These are phyloP conservation scores for Metacarcinus magister DNA, from an alignment of 2,888 invertebrate species.

Conservation along the genomic window DNA sequence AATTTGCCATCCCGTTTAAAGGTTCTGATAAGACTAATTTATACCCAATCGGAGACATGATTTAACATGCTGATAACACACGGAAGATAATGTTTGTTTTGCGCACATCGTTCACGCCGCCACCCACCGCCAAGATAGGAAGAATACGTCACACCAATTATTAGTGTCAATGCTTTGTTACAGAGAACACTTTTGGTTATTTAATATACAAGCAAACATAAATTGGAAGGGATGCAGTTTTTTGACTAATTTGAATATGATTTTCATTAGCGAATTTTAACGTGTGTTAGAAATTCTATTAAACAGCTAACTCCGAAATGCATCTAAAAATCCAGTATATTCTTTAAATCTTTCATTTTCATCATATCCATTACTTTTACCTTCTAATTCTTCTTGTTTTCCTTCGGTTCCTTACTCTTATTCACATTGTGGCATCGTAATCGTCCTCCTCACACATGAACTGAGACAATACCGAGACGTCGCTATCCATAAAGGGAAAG, in stretches of 20 bases:
- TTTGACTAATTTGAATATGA: no score
- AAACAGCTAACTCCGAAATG: no score
- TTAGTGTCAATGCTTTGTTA: no score
- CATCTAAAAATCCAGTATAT: no score
- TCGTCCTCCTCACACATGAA: background rate
- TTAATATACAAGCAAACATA: no score
- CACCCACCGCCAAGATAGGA: background rate
- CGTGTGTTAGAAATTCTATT: no score
- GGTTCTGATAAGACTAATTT: slow-evolving; percentile 2
- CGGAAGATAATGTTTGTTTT: background rate
- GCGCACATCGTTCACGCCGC: background rate
- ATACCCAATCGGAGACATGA: background rate
- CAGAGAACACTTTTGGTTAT: no score
- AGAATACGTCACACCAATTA: background rate
- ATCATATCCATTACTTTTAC: no score
- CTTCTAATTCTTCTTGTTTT: no score
- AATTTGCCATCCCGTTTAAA: background rate
- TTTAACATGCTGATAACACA: background rate
- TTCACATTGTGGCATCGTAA: background rate
- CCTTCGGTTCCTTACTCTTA: background rate
- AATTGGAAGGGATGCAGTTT: background rate
- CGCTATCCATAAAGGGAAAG: background rate
- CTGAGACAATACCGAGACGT: background rate
- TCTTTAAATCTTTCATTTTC: no score
- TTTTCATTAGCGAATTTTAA: no score